Evolutionary conservation across 2,888 invertebrate genomes (phyloP), one percentile per base, ranked within the genome.

Genomic region (Melanostoma scalare): DNA sequence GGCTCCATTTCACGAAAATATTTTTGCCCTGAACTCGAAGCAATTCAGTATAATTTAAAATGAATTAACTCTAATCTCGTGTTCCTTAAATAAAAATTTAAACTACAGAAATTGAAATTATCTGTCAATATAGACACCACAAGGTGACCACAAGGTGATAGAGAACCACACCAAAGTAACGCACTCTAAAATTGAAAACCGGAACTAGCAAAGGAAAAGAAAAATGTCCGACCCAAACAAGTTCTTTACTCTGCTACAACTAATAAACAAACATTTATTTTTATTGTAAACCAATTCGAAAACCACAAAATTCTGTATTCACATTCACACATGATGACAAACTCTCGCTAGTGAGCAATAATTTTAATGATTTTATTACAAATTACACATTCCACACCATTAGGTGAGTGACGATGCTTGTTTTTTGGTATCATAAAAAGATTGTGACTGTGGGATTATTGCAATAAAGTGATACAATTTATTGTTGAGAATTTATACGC

Each of bases 351-450:
- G 38, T 3, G 33, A 53, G 53, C 35, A 60, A 78, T 78, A 78
- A 72, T 67, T 78, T 78, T 60, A 52, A 53, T 53, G 40, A 50
- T 78, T 78, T 78, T 78, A 78, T 78, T 78, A 78, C 78, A 55
- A 78, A 78, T 60, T 67, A 44, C 60, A 71, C 48, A 72, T 78
- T 78, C 72, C 67, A 78, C 78, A 78, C 78, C 78, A 78, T 55
- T 53, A 48, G 20, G 10, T 60, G 40, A 42, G n/a, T 8, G 67
- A 50, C 20, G 72, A 53, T 67, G 44, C 50, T 67, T 68, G 60
- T 60, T 10, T 33, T 44, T 4, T 40, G 44, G 44, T 60, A 60
- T 60, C 60, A 6, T 44, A 44, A 44, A 40, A 44, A 31, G 60
- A 60, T 2, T 1, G 36, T 6, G 6, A 33, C 10, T 8, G 31